Base-by-base conservation (phyloP, 2,888 invertebrate species). In the Dorcus hopei region DNA sequence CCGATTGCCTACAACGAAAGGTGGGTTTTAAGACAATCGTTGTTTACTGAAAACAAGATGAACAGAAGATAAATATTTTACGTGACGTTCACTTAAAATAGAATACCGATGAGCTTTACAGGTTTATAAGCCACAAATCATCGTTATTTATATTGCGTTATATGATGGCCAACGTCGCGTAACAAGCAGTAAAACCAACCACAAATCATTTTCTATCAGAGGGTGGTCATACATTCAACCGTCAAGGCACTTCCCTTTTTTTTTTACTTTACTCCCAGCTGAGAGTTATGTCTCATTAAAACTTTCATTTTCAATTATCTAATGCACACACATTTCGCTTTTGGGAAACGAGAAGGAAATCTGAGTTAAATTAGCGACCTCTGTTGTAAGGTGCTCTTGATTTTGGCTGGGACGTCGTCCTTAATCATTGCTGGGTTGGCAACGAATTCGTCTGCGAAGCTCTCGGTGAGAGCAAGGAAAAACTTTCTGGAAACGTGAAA, bases 1-100 rank as follows among this genome's bases (percentile, higher is more conserved):
- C 68, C 73, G 74, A 74, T 73, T 73, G 71, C 70, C 71, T 70
- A 72, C 70, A 65, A 68, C 65, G 69, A 71, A 73, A 74, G 72
- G 74, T 72, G 71, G 71, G 69, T 70, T 61, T 68, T 70, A 70
- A 69, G 68, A 68, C 68, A 67, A 68, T 69, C 67, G 69, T 60
- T 68, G 73, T 73, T 74, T 71, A 70, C 72, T 69, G 65, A 65
- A 69, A 70, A 68, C 68, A 67, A 67, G 68, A 72, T 65, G 70
- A 70, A 68, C 62, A 57, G 61, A 64, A 68, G 68, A 71, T 69
- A 70, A 70, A 74, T 70, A 68, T 66, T 67, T 63, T 65, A 68
- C 67, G 68, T 66, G 67, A 67, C 63, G 65, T 63, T 60, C 61
- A 58, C 58, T 51, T 49, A 51, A 63, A 66, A 66, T 63, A 63